Conservation (phyloP, 1,140 invertebrate genomes). For the Megalonaias nervosa region DNA sequence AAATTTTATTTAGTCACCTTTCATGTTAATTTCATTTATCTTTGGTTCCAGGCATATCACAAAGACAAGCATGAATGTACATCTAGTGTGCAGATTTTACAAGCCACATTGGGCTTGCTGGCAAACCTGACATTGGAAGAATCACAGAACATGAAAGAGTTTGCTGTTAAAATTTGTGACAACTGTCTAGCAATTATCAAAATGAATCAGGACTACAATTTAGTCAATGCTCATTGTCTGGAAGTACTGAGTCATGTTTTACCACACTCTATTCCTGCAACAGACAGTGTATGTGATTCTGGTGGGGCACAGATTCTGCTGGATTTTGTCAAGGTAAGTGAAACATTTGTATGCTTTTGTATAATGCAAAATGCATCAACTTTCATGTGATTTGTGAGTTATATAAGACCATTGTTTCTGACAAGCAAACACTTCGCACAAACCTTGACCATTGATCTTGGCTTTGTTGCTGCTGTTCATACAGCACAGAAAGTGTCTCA, state of each 20-base stretch:
- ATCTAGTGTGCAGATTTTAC: slow-evolving; percentile 14
- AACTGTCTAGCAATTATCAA: slow-evolving; percentile 19
- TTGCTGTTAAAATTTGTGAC: slow-evolving; percentile 16
- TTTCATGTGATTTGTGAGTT: too few relatives aligned
- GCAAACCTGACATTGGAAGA: slow-evolving; percentile 15
- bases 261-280: slow-evolving; percentile 23
- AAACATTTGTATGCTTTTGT: background rate
- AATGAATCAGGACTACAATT: background rate
- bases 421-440: too few relatives aligned
- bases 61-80: background rate
- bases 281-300: slow-evolving; percentile 19
- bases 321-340: slow-evolving; percentile 19
- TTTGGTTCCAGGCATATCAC: slow-evolving; percentile 14
- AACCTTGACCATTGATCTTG: too few relatives aligned
- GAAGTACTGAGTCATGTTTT: slow-evolving; percentile 26
- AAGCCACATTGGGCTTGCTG: slow-evolving; percentile 18
- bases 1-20: too few relatives aligned
- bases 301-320: slow-evolving; percentile 19
- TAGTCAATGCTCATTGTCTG: slow-evolving; percentile 1
- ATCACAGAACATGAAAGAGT: slow-evolving; percentile 10
- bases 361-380: too few relatives aligned
- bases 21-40: background rate
- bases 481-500: too few relatives aligned
- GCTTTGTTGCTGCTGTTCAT: too few relatives aligned
- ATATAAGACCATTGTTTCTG: too few relatives aligned